Base-by-base conservation (phyloP, 2,888 invertebrate species). In the Nysson spinosus region DNA sequence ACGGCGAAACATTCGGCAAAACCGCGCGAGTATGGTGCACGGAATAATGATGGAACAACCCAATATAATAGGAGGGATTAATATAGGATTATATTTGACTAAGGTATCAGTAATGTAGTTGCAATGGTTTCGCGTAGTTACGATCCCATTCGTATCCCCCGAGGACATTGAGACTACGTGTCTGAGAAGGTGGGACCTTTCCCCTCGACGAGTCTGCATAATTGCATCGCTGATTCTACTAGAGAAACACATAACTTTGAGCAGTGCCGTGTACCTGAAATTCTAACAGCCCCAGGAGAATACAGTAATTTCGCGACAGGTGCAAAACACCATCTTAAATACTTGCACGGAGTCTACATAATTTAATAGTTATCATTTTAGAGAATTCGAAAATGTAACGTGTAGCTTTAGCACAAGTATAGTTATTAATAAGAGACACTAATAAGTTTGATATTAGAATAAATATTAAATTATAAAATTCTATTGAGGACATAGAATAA, bases 161-260 rank as follows among this genome's bases (percentile, higher is more conserved):
- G 26, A 26, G 22, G 35, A 19, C 20, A 28, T 35, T n/a, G n/a
- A n/a, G n/a, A n/a, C 19, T 30, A 26, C 9, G 40, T 35, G 49
- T 66, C 66, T 72, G 43, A 52, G 70, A 63, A 63, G 58, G 37
- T 44, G 50, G 28, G 47, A 16, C 52, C 35, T 60, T 55, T 37
- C 58, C 39, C 50, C 58, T 46, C 51, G 50, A 32, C 60, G 37
- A 32, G 22, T 39, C 30, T 50, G 66, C 67, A 70, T 74, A 73
- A 73, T 74, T 73, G 74, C 70, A 70, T 67, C 47, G 60, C 61
- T 62, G 54, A 70, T 74, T 65, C 42, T 54, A 37, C 76, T 58
- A 67, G 66, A 65, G 46, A 61, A 58, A 47, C 50, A 56, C 19
- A 26, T 30, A 35, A 49, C 30, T 24, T 14, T 30, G 30, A 19